Conservation (phyloP, 2,888 invertebrate genomes). For the Ferdinandea cuprea region DNA sequence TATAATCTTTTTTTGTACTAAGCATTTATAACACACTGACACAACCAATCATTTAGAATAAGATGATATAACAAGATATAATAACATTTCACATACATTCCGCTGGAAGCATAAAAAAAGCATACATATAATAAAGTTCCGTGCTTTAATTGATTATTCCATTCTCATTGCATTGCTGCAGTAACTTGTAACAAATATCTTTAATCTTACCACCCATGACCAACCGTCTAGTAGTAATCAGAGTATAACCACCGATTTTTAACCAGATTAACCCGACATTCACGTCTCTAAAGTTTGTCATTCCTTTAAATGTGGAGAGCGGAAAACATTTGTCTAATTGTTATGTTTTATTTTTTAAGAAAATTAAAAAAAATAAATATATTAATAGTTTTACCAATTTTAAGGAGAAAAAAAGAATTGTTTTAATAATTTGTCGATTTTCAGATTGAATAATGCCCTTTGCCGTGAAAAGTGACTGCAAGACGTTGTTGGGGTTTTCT, state of each 20-base stretch:
- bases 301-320: constrained; percentile 25
- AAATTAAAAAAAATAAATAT: constrained; percentile 22
- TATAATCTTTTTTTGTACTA: not conserved
- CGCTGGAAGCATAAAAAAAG: constrained; percentile 19
- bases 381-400: constrained; percentile 9
- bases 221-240: constrained; percentile 30
- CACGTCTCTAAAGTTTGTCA: constrained; percentile 30
- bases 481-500: constrained; percentile 5
- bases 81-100: constrained; percentile 38
- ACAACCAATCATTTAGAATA: constrained; percentile 55
- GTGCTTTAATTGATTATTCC: not conserved
- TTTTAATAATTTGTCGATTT: constrained; percentile 2
- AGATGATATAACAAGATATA: constrained; percentile 42
- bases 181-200: constrained; percentile 18
- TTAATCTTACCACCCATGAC: constrained; percentile 55
- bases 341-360: constrained; percentile 29
- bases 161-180: constrained; percentile 27
- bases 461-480: constrained; percentile 55
- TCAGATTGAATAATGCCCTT: constrained; percentile 60
- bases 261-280: constrained; percentile 18
- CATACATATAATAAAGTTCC: not conserved
- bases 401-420: constrained; percentile 21
- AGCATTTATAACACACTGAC: constrained; percentile 22
- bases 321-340: constrained; percentile 35
- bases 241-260: constrained; percentile 45